Conservation (phyloP, 2,888 invertebrate genomes). For the Drosophila silvestris region DNA sequence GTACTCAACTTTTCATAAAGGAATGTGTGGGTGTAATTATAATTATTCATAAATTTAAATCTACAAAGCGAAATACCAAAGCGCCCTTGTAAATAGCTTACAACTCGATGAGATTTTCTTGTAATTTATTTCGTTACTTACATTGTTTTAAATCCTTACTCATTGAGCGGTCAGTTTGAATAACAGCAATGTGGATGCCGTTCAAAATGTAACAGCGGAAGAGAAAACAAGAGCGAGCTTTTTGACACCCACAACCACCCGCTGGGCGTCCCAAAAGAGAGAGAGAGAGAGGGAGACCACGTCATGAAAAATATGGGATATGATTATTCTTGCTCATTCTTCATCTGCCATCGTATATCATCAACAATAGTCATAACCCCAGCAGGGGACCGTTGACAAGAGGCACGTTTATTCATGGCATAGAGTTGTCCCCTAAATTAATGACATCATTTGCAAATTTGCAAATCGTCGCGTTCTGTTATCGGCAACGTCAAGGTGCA, state of each 20-base stretch:
- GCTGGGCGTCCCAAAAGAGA: not conserved
- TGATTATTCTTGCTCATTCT: constrained; percentile 27
- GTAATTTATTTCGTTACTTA: not conserved
- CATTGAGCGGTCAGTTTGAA: not conserved
- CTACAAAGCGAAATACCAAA: not conserved
- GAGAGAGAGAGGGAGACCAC: not conserved
- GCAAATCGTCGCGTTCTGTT: constrained; percentile 66
- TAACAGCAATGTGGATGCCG: constrained; percentile 64
- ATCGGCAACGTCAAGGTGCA: constrained; percentile 39
- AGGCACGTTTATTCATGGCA: constrained; percentile 2
- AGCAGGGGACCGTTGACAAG: constrained; percentile 11
- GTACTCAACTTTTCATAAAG: not conserved
- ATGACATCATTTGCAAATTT: constrained; percentile 65
- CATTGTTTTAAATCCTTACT: constrained; percentile 7
- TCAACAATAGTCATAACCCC: constrained; percentile 47
- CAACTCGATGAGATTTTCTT: not conserved
- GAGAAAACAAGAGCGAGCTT: constrained; percentile 63
- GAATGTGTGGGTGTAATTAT: not conserved
- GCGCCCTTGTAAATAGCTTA: not conserved
- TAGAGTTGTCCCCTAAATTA: constrained; percentile 41
- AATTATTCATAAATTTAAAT: not conserved
- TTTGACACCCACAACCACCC: constrained; percentile 11
- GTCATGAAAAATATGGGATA: constrained; percentile 7
- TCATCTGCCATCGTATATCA: constrained; percentile 38
- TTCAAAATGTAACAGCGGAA: constrained; percentile 61